These are phyloP conservation scores for Centrocercus urophasianus DNA, from an alignment of 2,113 vertebrate species.

Conservation along the genomic window DNA sequence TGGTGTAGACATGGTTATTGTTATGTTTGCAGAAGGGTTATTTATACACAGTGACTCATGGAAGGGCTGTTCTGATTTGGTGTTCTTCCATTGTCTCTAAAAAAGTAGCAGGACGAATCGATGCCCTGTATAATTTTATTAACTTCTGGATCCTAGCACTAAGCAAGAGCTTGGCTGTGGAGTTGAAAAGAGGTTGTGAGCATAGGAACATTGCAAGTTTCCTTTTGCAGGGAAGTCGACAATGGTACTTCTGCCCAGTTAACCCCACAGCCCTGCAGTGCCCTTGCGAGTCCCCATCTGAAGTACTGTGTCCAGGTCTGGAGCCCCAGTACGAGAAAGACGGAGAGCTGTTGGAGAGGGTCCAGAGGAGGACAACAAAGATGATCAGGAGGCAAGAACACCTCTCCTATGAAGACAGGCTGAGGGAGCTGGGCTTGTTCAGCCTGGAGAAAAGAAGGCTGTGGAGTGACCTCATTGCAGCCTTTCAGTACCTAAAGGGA, in stretches of 20 bases:
- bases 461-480: too few species aligned
- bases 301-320: too few species aligned
- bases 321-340: too few species aligned
- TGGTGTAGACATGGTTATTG: conserved; percentile 57
- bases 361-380: too few species aligned
- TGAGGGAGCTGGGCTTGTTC: too few species aligned
- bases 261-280: not conserved
- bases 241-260: not conserved
- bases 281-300: not conserved
- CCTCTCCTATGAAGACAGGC: too few species aligned
- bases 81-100: conserved; percentile 37
- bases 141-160: not conserved
- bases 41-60: conserved; percentile 60
- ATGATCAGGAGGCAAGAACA: too few species aligned
- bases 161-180: not conserved
- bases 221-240: not conserved
- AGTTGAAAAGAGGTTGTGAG: not conserved
- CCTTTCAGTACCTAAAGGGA: too few species aligned
- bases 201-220: not conserved
- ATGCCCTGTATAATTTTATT: not conserved
- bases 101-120: not conserved
- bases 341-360: too few species aligned
- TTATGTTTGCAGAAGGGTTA: conserved; percentile 58
- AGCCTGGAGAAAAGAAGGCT: too few species aligned
- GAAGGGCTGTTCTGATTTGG: conserved; percentile 36